Conservation (phyloP, 2,888 invertebrate genomes). For the Margaritifera margaritifera region DNA sequence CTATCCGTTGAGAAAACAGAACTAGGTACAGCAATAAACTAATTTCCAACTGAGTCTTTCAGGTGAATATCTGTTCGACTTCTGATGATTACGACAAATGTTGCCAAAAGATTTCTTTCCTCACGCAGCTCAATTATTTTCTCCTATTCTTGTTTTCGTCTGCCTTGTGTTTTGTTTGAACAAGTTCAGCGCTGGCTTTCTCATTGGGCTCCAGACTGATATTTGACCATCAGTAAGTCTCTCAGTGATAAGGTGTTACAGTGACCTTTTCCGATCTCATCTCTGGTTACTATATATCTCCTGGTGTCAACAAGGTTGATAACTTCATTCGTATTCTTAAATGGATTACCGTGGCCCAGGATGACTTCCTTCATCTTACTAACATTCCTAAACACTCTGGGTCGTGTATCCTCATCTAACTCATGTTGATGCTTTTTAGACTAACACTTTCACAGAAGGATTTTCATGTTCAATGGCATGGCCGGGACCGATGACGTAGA, state of each 20-base stretch:
- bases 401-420: neutral
- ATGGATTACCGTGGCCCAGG: slow-evolving; percentile 3
- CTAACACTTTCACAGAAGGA: slow-evolving; percentile 3
- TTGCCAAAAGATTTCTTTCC: slow-evolving; percentile 5
- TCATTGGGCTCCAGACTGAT: slow-evolving; percentile 5
- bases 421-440: slow-evolving; percentile 1
- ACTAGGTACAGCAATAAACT: slow-evolving; percentile 3
- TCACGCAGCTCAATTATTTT: slow-evolving; percentile 1
- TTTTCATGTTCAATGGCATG: slow-evolving; percentile 2
- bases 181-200: slow-evolving; percentile 4
- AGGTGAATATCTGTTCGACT: slow-evolving; percentile 6
- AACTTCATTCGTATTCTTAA: neutral
- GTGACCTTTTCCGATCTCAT: slow-evolving; percentile 5
- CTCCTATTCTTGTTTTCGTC: slow-evolving; percentile 4
- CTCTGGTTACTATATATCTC: slow-evolving; percentile 1
- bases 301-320: no score
- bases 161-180: slow-evolving; percentile 1
- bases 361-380: slow-evolving; percentile 1
- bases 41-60: slow-evolving; percentile 2
- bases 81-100: slow-evolving; percentile 3
- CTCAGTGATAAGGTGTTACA: slow-evolving; percentile 1
- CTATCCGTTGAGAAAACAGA: slow-evolving; percentile 3
- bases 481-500: slow-evolving; percentile 4
- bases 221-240: neutral
- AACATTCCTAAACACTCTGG: slow-evolving; percentile 3